Evolutionary conservation across 2,797 vertebrate species (phyloP).

Genomic region (Mustela erminea): DNA sequence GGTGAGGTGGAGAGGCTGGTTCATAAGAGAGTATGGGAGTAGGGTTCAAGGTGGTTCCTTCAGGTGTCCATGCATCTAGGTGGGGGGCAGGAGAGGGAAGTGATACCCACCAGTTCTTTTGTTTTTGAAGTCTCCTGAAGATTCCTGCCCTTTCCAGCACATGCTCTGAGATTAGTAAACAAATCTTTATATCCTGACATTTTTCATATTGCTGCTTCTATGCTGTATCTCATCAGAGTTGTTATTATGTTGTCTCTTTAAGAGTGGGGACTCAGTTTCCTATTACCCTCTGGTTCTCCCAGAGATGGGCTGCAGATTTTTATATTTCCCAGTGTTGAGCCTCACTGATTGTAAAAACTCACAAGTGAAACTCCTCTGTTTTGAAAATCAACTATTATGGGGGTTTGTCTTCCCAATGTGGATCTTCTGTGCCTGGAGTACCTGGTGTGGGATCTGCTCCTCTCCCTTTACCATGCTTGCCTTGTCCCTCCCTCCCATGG

Average conservation of each 20-base stretch:
- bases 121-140: neutral
- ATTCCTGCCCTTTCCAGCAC: neutral
- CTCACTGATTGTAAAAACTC: neutral
- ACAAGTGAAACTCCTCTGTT: neutral
- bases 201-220: neutral
- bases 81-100: neutral
- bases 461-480: neutral
- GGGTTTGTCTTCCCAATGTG: neutral
- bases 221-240: neutral
- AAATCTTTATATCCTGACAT: neutral
- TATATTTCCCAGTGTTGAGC: neutral
- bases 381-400: neutral
- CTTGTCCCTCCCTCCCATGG: neutral
- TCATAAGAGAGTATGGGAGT: neutral
- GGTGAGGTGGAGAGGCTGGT: neutral
- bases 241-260: neutral
- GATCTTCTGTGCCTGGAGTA: neutral
- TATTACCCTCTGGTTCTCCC: neutral
- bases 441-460: neutral
- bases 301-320: neutral
- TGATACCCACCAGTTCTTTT: neutral
- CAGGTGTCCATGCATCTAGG: neutral
- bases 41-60: neutral
- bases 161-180: neutral
- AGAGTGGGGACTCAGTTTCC: neutral